Evolutionary conservation across 2,797 vertebrate species (phyloP), one percentile per base, ranked within the genome.

Genomic region (Anisognathus igniventris): DNA sequence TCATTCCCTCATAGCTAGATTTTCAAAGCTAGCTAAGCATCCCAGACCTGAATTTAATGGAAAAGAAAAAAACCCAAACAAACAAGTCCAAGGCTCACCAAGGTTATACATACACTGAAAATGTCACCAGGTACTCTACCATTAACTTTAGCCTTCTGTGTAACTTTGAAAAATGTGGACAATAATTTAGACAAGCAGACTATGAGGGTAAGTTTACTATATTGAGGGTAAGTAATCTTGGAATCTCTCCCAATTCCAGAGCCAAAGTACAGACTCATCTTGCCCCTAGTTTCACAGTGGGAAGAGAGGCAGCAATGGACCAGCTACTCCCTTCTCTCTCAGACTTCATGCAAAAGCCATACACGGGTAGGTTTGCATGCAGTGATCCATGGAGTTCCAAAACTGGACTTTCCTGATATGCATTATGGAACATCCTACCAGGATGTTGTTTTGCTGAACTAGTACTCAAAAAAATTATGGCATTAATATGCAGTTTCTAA

Each of bases 21-120:
- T 88, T 88, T 95, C 71, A 85, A 72, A 94, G 39, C 51, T 54
- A 74, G 25, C 61, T 74, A 77, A 80, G 50, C 30, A 83, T 50
- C 15, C 56, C 70, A 86, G 86, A n/a, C 1, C 14, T 78, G 35
- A 58, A 75, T 37, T 62, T 57, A 83, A 72, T 51, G 12, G 48
- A 57, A 74, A 80, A 73, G 5, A 20, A 71, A 81, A 65, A 47
- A 82, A 28, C 1, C 2, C 11, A 71, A 68, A 27, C 3, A 67
- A 83, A 50, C 10, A 80, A 68, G 30, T 54, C 39, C 35, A 44
- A 78, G 15, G 21, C 24, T 92, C 1, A 0, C n/a, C 48, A 86
- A 27, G 18, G 33, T 61, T 75, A 72, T 35, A 31, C 3, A n/a
- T 12, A n/a, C 20, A 45, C 6, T 62, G 28, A 85, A 81, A 91